Evolutionary conservation across 2,888 invertebrate species (phyloP), one percentile per base, ranked within the genome.

Genomic region (Abrostola tripartita): DNA sequence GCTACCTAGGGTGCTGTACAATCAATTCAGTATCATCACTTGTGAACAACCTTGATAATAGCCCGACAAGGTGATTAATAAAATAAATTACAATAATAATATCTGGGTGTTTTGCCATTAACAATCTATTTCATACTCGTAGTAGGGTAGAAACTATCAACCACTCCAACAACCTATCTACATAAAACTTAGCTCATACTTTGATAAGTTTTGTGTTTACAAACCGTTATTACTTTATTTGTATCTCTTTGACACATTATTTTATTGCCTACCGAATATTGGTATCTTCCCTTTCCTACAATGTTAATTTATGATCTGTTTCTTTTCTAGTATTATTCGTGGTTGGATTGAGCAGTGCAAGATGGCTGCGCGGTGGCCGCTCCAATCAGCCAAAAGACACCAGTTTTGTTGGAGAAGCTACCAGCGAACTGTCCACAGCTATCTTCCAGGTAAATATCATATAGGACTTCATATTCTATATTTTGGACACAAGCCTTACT

Each of bases 361-460:
- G 93, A 64, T 94, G 94, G 93, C 71, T 92, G 68, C 88, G 93
- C 5, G 85, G 85, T 5, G 90, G 87, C 5, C 85, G 91, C n/a
- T 87, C 90, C 0, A 81, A 79, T 37, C 90, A 88, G 58, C 89
- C 90, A 0, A 87, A 85, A 63, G 88, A 88, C 47, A 91, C 91
- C 47, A 92, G 92, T 78, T 95, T 95, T 74, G 86, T 95, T 36
- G 95, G 95, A 14, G 91, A 93, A 58, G 95, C 94, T 41, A 95
- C 95, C 42, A 94, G 93, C 73, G 93, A 95, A 69, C 85, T 95
- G 0, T 91, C 95, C 0, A 95, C 95, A 0, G 93, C 95, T 14
- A 92, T 95, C 37, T 90, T 95, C 70, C 95, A 95, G 92, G 95
- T 95, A 85, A 76, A 55, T 40, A 44, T 14, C 10, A 52, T 52